A percentile compares a stretch with the other conserved stretches of the same genome.
phyloP scores from a whole-genome alignment of 2,888 invertebrate genomes.

The Chrysolina haemoptera region DNA sequence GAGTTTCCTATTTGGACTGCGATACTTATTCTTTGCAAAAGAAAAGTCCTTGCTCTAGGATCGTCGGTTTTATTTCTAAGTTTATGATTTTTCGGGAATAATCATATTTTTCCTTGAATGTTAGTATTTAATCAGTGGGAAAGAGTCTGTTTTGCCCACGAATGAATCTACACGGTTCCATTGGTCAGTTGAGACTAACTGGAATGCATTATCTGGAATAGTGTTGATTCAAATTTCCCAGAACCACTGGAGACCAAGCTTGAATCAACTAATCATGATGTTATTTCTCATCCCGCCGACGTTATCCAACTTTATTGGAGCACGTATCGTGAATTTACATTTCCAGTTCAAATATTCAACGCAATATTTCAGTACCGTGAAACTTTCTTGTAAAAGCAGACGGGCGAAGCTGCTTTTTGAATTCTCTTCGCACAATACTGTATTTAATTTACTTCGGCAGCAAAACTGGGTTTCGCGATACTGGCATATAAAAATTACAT shows the following conservation, averaged over 20 bases:
- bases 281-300: conserved; percentile 1
- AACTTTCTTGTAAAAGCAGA: conserved; percentile 21
- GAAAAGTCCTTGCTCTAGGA: too few species aligned
- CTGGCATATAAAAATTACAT: conserved; percentile 9
- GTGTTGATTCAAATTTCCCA: not conserved
- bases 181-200: not conserved
- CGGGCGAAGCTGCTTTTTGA: not conserved
- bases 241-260: not conserved
- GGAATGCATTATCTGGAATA: not conserved
- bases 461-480: conserved; percentile 5
- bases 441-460: conserved; percentile 14
- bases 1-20: too few species aligned
- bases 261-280: conserved; percentile 10
- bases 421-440: conserved; percentile 14
- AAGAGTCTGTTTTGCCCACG: too few species aligned
- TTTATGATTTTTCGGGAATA: too few species aligned
- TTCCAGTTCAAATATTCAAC: conserved; percentile 32
- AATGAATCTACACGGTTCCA: not conserved
- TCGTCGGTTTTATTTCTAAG: too few species aligned
- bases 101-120: too few species aligned
- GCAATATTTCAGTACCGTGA: conserved; percentile 34
- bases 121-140: too few species aligned
- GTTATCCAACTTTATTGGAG: conserved; percentile 10
- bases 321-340: conserved; percentile 35
- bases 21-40: too few species aligned